Evolutionary conservation across 2,888 invertebrate species (phyloP).

Genomic region (Steinernema carpocapsae): DNA sequence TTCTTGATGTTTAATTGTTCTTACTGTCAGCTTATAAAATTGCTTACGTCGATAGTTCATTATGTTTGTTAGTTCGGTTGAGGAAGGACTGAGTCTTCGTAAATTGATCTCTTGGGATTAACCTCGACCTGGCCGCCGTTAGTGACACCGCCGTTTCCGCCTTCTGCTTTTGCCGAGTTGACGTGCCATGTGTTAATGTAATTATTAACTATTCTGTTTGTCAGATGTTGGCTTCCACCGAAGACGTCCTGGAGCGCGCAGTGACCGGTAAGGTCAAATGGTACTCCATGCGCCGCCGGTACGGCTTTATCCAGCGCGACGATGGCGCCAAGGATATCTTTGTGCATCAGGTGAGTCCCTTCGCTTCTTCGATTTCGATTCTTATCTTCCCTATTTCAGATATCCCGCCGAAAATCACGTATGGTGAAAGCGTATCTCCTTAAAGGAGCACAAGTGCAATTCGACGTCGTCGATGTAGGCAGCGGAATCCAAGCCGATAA

Average conservation of each 20-base stretch:
- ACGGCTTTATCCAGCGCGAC: constrained; percentile 97
- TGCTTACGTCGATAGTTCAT: too few species aligned
- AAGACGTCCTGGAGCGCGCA: constrained; percentile 43
- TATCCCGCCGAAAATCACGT: constrained; percentile 60
- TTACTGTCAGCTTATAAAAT: too few species aligned
- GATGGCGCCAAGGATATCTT: constrained; percentile 99
- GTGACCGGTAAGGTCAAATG: constrained; percentile 80
- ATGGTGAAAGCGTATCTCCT: constrained; percentile 87
- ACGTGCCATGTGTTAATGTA: too few species aligned
- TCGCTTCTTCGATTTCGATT: neutral
- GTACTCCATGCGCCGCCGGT: constrained; percentile 77
- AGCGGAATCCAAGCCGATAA: constrained; percentile 78
- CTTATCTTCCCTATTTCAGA: constrained; percentile 72
- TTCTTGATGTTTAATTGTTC: too few species aligned
- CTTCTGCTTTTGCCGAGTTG: too few species aligned
- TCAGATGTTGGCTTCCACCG: too few species aligned
- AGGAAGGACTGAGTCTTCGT: too few species aligned
- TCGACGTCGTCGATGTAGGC: constrained; percentile 45
- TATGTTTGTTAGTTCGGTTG: too few species aligned
- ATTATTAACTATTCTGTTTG: too few species aligned
- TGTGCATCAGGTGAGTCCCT: constrained; percentile 80
- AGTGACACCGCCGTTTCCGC: too few species aligned
- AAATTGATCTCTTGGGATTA: too few species aligned
- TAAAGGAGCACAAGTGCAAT: constrained; percentile 76
- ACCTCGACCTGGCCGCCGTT: too few species aligned